phyloP scores from a whole-genome alignment of 2,797 vertebrate species.

The Pseudopleuronectes americanus region DNA sequence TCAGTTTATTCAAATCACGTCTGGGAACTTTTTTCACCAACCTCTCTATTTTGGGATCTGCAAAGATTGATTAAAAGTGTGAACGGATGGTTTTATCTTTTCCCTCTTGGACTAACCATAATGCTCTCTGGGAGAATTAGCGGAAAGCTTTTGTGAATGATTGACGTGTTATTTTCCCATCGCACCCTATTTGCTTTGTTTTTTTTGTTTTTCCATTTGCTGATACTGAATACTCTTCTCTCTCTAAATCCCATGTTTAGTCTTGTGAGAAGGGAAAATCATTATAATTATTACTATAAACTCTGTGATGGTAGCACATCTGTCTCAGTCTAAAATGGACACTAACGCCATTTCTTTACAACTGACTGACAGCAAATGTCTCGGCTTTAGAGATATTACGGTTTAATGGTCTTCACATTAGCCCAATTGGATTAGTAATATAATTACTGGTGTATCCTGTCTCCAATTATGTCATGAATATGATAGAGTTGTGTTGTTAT shows the following conservation, averaged over 20 bases:
- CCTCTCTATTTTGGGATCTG: background rate
- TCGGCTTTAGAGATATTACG: background rate
- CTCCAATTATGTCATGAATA: constrained; percentile 14
- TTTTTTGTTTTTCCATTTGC: constrained; percentile 33
- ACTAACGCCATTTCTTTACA: background rate
- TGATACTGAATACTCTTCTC: constrained; percentile 1
- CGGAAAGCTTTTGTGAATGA: constrained; percentile 20
- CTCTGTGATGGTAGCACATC: background rate
- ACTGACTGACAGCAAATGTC: background rate
- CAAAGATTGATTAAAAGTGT: constrained; percentile 34
- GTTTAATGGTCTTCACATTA: constrained; percentile 5
- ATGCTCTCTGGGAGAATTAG: constrained; percentile 35
- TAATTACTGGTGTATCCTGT: background rate
- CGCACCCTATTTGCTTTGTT: background rate
- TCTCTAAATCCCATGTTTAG: background rate
- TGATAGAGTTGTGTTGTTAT: background rate
- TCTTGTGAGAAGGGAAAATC: background rate
- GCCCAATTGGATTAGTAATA: background rate
- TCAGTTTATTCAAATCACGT: constrained; percentile 21
- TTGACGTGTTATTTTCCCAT: constrained; percentile 16
- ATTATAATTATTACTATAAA: background rate
- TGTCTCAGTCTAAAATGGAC: background rate
- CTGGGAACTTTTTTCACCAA: constrained; percentile 22
- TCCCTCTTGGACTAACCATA: constrained; percentile 2
- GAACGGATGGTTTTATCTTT: constrained; percentile 44